phyloP scores from a whole-genome alignment of 2,888 invertebrate genomes.

The Xestoiulus laeticollis region DNA sequence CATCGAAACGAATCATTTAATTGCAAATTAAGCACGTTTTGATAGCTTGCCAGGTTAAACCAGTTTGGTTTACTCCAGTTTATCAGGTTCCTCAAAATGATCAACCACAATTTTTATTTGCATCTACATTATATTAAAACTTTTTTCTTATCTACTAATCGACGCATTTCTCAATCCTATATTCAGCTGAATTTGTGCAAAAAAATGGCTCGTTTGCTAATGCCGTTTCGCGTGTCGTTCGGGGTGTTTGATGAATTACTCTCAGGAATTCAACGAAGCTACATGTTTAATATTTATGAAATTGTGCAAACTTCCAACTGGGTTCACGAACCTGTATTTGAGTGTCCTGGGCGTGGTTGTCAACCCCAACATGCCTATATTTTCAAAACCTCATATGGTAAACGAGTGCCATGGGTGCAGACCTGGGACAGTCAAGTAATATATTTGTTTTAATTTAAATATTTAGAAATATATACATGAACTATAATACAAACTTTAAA shows the following conservation, averaged over 20 bases:
- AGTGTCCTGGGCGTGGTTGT: background rate
- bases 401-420: no score
- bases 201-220: background rate
- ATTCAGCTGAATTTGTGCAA: background rate
- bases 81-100: background rate
- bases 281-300: background rate
- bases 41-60: background rate
- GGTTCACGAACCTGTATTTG: background rate
- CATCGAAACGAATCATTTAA: background rate
- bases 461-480: no score
- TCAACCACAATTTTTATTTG: background rate
- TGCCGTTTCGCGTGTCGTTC: background rate
- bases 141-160: background rate
- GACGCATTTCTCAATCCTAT: background rate
- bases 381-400: background rate
- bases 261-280: background rate
- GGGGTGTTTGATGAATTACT: background rate
- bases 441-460: no score
- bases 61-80: slow-evolving; percentile 9
- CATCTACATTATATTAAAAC: background rate
- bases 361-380: background rate
- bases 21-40: background rate
- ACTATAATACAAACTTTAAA: no score
- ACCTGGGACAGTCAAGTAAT: no score
- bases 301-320: background rate